Conservation (phyloP, 2,113 vertebrate genomes). For the Aptenodytes forsteri region DNA sequence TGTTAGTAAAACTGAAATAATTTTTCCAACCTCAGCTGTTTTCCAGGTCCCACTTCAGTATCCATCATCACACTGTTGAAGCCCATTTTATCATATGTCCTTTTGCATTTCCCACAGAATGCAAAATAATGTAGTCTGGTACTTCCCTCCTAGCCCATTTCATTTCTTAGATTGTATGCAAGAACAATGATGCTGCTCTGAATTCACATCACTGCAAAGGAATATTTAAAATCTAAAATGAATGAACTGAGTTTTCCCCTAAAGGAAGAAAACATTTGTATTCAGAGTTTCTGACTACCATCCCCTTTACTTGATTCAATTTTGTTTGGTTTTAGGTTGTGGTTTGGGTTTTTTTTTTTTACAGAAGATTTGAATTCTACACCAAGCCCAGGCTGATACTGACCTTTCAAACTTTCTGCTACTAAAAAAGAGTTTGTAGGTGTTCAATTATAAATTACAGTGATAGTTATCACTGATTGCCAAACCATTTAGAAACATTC, state of each 20-base stretch:
- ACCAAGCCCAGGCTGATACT: not conserved
- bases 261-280: not conserved
- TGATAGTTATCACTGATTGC: not conserved
- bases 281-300: not conserved
- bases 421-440: not conserved
- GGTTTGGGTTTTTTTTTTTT: not conserved
- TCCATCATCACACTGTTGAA: not conserved
- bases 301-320: not conserved
- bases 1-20: not conserved
- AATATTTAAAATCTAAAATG: not conserved
- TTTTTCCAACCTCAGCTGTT: not conserved
- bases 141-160: not conserved
- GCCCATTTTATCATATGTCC: not conserved
- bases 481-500: not conserved
- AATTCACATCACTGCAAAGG: not conserved
- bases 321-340: not conserved
- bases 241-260: not conserved
- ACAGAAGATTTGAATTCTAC: not conserved
- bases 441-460: not conserved
- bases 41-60: not conserved
- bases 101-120: not conserved
- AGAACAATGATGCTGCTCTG: not conserved
- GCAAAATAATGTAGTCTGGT: not conserved
- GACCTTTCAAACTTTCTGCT: not conserved
- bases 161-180: not conserved